Base-by-base conservation (phyloP, 2,888 invertebrate genomes). In the Papilio demoleus region DNA sequence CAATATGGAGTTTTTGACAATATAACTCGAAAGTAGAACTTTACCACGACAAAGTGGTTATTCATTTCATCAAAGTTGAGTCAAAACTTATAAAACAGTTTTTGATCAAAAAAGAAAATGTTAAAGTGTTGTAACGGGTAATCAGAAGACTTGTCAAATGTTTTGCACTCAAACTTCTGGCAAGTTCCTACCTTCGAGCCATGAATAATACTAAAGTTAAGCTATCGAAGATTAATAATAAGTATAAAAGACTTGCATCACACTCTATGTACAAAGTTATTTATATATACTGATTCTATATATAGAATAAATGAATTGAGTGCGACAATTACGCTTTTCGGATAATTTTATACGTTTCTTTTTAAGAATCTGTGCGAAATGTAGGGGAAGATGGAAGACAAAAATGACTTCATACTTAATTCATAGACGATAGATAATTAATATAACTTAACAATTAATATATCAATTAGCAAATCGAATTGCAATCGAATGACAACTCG, bases 1-100 rank as follows among this genome's bases (percentile, higher is more conserved):
- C 65, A 65, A 61, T 60, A 69, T 42, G 60, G 56, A 74, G 70
- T 70, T 76, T 77, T 77, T 80, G 81, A 79, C 74, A 73, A 70
- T 67, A 70, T 3, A 22, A 9, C 42, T 9, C 2, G 12, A 22
- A 47, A 22, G 19, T 47, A 19, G 22, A 45, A 47, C 22, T 11
- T 4, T 47, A n/a, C n/a, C n/a, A n/a, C n/a, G n/a, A n/a, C n/a
- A n/a, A n/a, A n/a, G n/a, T n/a, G n/a, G n/a, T n/a, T n/a, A n/a
- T n/a, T n/a, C n/a, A n/a, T n/a, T n/a, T n/a, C n/a, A n/a, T n/a
- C n/a, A n/a, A n/a, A n/a, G n/a, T n/a, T n/a, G n/a, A n/a, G n/a
- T n/a, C n/a, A n/a, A n/a, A n/a, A n/a, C n/a, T n/a, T n/a, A n/a
- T n/a, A n/a, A n/a, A n/a, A n/a, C n/a, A n/a, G n/a, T n/a, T n/a